phyloP scores from a whole-genome alignment of 2,113 vertebrate species.

The Nymphicus hollandicus region DNA sequence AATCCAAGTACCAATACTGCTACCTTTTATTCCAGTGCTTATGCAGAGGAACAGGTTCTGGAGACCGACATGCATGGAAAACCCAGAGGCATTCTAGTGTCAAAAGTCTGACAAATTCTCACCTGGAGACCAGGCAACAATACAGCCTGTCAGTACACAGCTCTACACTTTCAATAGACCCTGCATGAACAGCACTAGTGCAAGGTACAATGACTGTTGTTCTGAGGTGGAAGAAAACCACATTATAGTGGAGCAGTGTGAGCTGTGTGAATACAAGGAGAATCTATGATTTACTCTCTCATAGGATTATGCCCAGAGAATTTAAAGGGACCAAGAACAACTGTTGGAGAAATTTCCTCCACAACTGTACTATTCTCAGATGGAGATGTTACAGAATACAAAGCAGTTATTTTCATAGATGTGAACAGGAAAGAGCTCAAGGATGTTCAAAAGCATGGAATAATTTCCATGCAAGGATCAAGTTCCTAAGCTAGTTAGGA shows the following conservation, averaged over 20 bases:
- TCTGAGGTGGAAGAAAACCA: neutral
- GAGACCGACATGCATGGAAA: neutral
- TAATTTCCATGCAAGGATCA: neutral
- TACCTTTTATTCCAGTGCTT: neutral
- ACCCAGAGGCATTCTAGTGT: neutral
- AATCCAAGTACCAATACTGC: neutral
- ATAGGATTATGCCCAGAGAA: neutral
- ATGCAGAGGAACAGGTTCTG: neutral
- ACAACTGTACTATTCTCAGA: neutral
- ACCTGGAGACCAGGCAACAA: neutral
- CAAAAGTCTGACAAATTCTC: neutral
- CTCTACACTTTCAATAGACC: neutral
- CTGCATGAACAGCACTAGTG: neutral
- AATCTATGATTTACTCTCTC: neutral
- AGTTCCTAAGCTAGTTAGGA: neutral
- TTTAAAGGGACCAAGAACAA: neutral
- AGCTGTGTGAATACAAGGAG: neutral
- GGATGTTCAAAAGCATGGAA: neutral
- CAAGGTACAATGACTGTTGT: neutral
- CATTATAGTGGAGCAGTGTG: neutral
- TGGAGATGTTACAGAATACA: neutral
- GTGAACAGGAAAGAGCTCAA: neutral
- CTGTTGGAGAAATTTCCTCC: neutral
- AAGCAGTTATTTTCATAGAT: neutral
- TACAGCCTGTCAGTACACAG: neutral